These are phyloP conservation scores for Phataginus tricuspis DNA, from an alignment of 2,797 vertebrate species.

Conservation along the genomic window DNA sequence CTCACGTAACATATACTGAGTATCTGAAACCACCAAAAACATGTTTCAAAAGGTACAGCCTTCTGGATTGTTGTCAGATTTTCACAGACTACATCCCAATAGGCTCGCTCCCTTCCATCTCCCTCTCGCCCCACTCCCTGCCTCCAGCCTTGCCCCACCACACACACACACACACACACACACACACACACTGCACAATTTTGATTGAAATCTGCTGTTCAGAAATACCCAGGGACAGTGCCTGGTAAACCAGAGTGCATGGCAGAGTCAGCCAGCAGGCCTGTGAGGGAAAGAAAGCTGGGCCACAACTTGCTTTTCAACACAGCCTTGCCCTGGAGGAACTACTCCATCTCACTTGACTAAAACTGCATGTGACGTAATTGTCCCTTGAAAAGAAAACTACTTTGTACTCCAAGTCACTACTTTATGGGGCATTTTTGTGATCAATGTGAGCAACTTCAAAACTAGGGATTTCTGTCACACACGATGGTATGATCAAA, in stretches of 20 bases:
- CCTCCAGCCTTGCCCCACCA: no score
- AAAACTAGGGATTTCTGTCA: background rate
- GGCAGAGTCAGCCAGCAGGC: background rate
- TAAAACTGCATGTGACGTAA: background rate
- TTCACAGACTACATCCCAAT: background rate
- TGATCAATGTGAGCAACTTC: background rate
- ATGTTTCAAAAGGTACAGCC: background rate
- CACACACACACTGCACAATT: background rate
- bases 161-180: background rate
- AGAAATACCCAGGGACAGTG: background rate
- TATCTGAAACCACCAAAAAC: background rate
- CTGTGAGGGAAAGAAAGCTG: background rate
- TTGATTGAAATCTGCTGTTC: background rate
- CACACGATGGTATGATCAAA: background rate
- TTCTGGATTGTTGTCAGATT: background rate
- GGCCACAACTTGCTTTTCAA: background rate
- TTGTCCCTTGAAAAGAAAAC: constrained; percentile 62
- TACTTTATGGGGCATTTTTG: constrained; percentile 34
- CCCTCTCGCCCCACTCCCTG: no score
- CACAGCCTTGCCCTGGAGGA: background rate
- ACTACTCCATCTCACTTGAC: constrained; percentile 3
- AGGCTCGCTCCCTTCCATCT: background rate
- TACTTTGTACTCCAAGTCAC: constrained; percentile 19
- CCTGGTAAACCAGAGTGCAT: background rate
- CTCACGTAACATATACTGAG: background rate